These are phyloP conservation scores for Alviniconcha marisindica DNA, from an alignment of 1,140 invertebrate species.

Conservation along the genomic window DNA sequence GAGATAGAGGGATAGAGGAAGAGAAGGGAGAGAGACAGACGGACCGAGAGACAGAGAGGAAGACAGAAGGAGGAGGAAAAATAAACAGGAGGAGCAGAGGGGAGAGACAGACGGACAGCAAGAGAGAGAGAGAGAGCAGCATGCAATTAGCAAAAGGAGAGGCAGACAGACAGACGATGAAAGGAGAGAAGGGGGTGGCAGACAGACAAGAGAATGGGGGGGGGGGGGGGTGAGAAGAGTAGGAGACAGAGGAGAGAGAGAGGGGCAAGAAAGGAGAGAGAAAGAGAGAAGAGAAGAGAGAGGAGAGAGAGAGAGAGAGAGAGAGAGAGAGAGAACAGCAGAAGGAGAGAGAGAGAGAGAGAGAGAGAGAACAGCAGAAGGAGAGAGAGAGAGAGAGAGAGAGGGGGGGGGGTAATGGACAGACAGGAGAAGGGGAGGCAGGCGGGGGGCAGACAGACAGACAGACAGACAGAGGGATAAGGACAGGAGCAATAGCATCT, in stretches of 20 bases:
- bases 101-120: neutral
- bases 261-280: too few relatives aligned
- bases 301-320: neutral
- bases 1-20: neutral
- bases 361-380: neutral
- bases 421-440: too few relatives aligned
- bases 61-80: neutral
- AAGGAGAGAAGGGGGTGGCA: neutral
- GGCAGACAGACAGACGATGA: neutral
- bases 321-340: neutral
- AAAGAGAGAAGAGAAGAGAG: neutral
- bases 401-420: too few relatives aligned
- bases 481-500: too few relatives aligned
- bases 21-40: too few relatives aligned
- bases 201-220: neutral
- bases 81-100: neutral
- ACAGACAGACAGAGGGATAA: too few relatives aligned
- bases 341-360: neutral
- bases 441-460: too few relatives aligned
- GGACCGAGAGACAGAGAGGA: neutral
- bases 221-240: neutral
- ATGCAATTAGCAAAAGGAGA: too few relatives aligned
- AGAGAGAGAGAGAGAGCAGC: too few relatives aligned
- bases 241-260: neutral
- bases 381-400: too few relatives aligned